Percentiles rank a stretch among this genome's conserved stretches.
Evolutionary conservation across 1,140 invertebrate genomes (phyloP).

Genomic region (Ganaspis sp.): DNA sequence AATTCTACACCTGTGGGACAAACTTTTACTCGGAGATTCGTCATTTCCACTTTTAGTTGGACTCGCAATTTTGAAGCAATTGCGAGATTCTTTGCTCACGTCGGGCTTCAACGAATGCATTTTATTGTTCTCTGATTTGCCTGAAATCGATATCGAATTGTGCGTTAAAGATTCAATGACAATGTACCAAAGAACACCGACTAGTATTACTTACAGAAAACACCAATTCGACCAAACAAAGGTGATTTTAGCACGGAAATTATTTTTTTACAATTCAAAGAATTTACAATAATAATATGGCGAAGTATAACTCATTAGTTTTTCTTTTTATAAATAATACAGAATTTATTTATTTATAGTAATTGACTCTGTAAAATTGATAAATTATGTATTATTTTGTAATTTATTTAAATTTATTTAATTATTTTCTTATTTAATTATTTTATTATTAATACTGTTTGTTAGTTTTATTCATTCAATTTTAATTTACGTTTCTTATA

Average conservation of each 20-base stretch:
- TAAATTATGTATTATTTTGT: no score
- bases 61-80: slow-evolving; percentile 92
- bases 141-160: slow-evolving; percentile 96
- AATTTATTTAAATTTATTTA: no score
- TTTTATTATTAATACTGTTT: no score
- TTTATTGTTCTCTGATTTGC: slow-evolving; percentile 96
- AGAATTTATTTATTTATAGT: no score
- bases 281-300: slow-evolving; percentile 11
- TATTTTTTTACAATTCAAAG: neutral
- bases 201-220: slow-evolving; percentile 90
- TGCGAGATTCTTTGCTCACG: slow-evolving; percentile 88
- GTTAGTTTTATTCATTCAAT: no score
- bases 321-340: no score
- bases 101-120: slow-evolving; percentile 99
- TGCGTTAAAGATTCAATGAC: slow-evolving; percentile 93
- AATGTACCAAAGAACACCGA: slow-evolving; percentile 91
- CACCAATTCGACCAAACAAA: slow-evolving; percentile 79
- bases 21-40: slow-evolving; percentile 93
- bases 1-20: slow-evolving; percentile 99
- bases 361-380: no score
- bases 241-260: no score
- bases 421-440: no score
- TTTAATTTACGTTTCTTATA: no score
- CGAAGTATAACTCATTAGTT: no score
- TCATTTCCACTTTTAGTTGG: slow-evolving; percentile 97